Base-by-base conservation (phyloP, 2,113 vertebrate genomes). In the Perccottus glenii region DNA sequence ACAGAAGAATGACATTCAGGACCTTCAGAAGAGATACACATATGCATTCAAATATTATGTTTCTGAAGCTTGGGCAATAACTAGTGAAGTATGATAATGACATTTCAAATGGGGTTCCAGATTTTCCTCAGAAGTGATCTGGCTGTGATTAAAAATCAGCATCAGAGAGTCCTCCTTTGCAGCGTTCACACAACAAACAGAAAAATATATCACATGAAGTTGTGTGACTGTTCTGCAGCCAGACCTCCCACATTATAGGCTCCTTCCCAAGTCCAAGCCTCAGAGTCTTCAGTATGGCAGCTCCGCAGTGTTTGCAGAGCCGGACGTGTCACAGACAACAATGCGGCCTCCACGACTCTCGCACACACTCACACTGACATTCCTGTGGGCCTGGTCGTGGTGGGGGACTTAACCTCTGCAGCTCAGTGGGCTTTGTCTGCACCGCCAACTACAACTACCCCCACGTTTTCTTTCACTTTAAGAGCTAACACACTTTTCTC, bases 281-380 rank as follows among this genome's bases (percentile, higher is more conserved):
- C 43, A 5, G 42, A 67, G 48, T 70, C 32, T 33, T 45, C 45
- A 62, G 64, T 27, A 43, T 73, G 61, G 19, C 19, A 48, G 75
- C 44, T 53, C 59, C 52, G 51, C 56, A 14, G 75, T 80, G 77
- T 88, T 88, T 86, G 78, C 81, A 80, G 80, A 85, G 84, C 88
- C 87, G 85, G 88, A 90, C 85, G 87, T 85, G 70, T 74, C 70
- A 73, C 84, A 90, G 87, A 89, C 87, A 91, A 91, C 90, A 91
- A 89, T 85, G 60, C 79, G 70, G 80, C 82, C 81, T 84, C 52
- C 82, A 67, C 77, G 83, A 90, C 80, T 71, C 78, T 36, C 73
- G 19, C 70, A 14, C 66, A 52, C 57, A 59, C 69, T 55, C 45
- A 11, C 36, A 16, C 59, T 36, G 32, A 74, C 90, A 90, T 93